A percentile compares a stretch with the other conserved stretches of the same genome.
These are phyloP conservation scores for Nebria salina DNA, from an alignment of 2,888 invertebrate species.

Conservation along the genomic window DNA sequence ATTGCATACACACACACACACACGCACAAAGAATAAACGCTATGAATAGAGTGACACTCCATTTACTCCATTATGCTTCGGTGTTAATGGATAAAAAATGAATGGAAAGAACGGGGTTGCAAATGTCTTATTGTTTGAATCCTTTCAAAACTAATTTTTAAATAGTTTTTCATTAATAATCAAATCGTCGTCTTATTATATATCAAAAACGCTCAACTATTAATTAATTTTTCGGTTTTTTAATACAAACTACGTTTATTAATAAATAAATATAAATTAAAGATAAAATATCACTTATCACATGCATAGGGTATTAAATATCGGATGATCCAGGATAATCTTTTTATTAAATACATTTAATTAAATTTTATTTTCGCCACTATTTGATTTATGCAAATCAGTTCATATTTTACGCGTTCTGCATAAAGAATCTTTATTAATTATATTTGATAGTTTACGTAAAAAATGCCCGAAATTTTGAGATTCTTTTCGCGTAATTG, in stretches of 20 bases:
- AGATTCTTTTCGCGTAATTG: too few species aligned
- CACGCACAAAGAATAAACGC: not conserved
- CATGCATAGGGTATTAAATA: not conserved
- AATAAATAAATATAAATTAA: not conserved
- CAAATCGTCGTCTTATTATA: too few species aligned
- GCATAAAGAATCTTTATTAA: too few species aligned
- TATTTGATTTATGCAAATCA: not conserved
- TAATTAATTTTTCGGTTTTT: too few species aligned
- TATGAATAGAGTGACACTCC: not conserved
- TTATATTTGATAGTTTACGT: too few species aligned
- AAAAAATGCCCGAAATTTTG: too few species aligned
- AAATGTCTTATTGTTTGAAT: too few species aligned
- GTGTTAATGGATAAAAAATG: not conserved
- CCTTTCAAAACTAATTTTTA: too few species aligned
- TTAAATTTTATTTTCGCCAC: not conserved
- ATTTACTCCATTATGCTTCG: not conserved
- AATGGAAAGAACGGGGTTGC: not conserved
- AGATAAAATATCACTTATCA: not conserved
- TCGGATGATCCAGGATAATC: not conserved
- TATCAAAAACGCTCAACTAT: too few species aligned
- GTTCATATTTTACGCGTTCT: not conserved
- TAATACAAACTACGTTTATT: not conserved
- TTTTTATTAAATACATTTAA: not conserved
- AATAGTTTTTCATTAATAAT: too few species aligned
- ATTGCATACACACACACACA: not conserved